Conservation (phyloP, 1,140 invertebrate species). For the Mya arenaria region DNA sequence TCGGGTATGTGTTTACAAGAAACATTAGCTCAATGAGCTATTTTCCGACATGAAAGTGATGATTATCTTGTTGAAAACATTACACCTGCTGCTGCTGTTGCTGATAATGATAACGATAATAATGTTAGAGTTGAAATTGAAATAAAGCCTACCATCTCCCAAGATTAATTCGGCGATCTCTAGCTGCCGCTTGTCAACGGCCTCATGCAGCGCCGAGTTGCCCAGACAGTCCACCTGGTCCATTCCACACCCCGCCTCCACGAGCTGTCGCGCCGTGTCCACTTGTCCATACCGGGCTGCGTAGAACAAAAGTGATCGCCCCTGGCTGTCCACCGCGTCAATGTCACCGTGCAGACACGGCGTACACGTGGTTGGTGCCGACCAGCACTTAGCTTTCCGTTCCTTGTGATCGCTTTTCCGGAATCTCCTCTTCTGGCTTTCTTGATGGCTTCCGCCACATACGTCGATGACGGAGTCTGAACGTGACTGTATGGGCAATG, state of each 20-base stretch:
- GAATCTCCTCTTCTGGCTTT: conserved; percentile 8
- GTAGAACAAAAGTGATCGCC: conserved; percentile 48
- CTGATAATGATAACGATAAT: no score
- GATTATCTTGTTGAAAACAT: no score
- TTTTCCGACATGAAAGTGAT: no score
- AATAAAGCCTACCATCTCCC: conserved; percentile 52
- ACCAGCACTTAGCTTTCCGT: background rate
- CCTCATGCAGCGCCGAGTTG: conserved; percentile 51
- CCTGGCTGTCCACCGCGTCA: conserved; percentile 24
- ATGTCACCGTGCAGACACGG: conserved; percentile 41
- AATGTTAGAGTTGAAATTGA: no score
- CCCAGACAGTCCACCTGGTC: conserved; percentile 32
- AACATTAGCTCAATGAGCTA: no score
- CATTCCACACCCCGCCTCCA: conserved; percentile 49
- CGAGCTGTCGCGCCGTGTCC: conserved; percentile 29
- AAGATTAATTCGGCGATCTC: conserved; percentile 45
- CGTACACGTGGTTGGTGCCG: background rate
- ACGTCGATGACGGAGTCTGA: no score
- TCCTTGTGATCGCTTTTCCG: background rate
- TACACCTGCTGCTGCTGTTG: no score
- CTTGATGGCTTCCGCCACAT: background rate
- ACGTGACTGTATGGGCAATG: no score
- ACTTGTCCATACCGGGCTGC: conserved; percentile 55
- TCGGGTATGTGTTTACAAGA: no score
- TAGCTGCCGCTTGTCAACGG: conserved; percentile 48